A percentile compares a stretch with the other conserved stretches of the same genome.
Conservation (phyloP, 2,113 vertebrate genomes). For the Solea solea region DNA sequence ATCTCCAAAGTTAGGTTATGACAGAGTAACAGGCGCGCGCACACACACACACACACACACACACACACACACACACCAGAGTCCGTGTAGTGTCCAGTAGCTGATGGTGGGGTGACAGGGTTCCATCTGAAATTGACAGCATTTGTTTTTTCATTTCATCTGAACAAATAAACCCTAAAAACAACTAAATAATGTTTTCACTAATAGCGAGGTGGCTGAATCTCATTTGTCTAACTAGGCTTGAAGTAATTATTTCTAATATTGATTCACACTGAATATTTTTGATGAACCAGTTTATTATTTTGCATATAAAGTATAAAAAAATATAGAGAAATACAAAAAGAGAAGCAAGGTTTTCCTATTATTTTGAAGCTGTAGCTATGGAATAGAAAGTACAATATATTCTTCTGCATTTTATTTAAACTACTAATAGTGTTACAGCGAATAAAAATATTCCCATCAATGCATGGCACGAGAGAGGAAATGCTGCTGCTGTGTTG, state of each 20-base stretch:
- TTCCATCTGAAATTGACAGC: constrained; percentile 70
- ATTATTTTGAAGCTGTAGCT: neutral
- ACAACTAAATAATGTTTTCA: neutral
- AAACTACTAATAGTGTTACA: too few relatives aligned
- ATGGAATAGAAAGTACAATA: too few relatives aligned
- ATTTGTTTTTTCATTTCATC: neutral
- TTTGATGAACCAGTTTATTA: neutral
- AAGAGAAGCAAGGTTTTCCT: too few relatives aligned
- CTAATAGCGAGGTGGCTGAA: neutral
- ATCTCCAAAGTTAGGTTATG: neutral
- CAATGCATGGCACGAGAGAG: neutral
- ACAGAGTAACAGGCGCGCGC: neutral
- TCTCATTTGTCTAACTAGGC: neutral
- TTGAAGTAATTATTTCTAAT: neutral
- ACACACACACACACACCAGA: constrained; percentile 77
- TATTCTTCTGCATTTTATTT: too few relatives aligned
- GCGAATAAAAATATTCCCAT: too few relatives aligned
- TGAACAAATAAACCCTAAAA: neutral
- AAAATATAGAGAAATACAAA: neutral
- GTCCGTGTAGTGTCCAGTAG: constrained; percentile 83
- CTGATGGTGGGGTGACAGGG: constrained; percentile 71
- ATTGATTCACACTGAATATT: neutral
- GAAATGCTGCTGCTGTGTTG: neutral
- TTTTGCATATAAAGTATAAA: neutral
- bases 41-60: constrained; percentile 51